Percentiles rank a stretch among this genome's conserved stretches.
phyloP scores from a whole-genome alignment of 2,113 vertebrate genomes.

The Loxodonta africana region DNA sequence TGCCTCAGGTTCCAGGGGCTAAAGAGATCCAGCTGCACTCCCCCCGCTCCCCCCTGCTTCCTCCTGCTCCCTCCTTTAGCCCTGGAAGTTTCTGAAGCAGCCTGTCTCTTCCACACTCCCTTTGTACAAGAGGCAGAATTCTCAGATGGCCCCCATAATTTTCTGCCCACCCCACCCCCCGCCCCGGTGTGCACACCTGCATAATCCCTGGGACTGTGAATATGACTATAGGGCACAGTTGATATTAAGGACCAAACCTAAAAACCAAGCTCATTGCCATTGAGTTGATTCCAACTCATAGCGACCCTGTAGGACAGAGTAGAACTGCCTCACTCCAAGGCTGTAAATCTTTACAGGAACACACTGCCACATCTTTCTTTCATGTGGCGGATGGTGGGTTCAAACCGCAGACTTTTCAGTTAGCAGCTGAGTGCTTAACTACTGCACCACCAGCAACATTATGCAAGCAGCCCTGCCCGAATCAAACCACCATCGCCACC shows the following conservation, averaged over 20 bases:
- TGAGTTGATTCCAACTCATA: not conserved
- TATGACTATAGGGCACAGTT: not conserved
- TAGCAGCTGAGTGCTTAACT: not conserved
- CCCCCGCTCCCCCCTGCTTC: not conserved
- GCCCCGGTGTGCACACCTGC: not conserved
- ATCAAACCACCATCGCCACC: not conserved
- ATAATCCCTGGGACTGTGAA: not conserved
- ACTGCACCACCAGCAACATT: not conserved
- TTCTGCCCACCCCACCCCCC: not conserved
- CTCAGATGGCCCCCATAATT: not conserved
- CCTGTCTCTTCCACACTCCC: not conserved
- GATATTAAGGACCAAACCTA: not conserved
- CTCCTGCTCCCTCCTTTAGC: not conserved
- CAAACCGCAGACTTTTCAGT: not conserved
- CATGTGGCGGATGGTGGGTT: not conserved
- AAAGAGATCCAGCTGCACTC: slow-evolving; percentile 71
- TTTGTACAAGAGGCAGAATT: not conserved
- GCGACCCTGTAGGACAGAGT: not conserved
- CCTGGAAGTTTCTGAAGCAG: slow-evolving; percentile 13
- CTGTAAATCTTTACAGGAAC: not conserved
- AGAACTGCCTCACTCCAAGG: not conserved
- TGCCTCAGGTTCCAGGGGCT: slow-evolving; percentile 80
- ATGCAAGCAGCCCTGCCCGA: not conserved
- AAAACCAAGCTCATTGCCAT: not conserved
- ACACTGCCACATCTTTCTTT: not conserved